Evolutionary conservation across 2,888 invertebrate species (phyloP), one percentile per base, ranked within the genome.

Genomic region (Linyphia triangularis): DNA sequence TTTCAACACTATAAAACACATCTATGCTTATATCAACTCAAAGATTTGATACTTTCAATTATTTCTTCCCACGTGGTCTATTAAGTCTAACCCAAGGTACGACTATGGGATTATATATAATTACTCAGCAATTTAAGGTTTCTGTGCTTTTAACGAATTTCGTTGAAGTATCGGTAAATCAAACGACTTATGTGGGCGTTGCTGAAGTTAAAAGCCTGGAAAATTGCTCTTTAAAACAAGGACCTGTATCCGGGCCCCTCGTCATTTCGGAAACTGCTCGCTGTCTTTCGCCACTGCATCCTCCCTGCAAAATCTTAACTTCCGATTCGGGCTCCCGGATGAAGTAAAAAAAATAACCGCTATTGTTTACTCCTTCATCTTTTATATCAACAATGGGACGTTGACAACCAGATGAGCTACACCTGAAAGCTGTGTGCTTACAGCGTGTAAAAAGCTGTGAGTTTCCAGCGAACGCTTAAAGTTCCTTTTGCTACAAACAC

Each of bases 271-370:
- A 26, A 19, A 33, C 59, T 16, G 43, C 16, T 16, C 16, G 33
- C 10, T 61, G 37, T 77, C 59, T 63, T 63, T 63, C 77, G 40
- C 9, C 26, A 26, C 40, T 13, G 37, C 40, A 63, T 63, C 77
- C 63, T 59, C 77, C 61, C 30, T n/a, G 16, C 22, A 33, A 28
- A 57, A n/a, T 26, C 2, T 22, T 19, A 22, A 61, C 63, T 77
- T 77, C 77, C 77, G 77, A 77, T 63, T 24, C 1, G 13, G n/a
- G 28, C 10, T 40, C 26, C 63, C 40, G 77, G 77, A 77, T 63
- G 77, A 19, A 24, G 61, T 51, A 57, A 26, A 22, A 28, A 19
- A 26, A 28, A 63, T 59, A 63, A 33, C 37, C 22, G 61, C 24
- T 37, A 10, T 61, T 24, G 33, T 51, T 16, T n/a, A 33, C 33